Percentiles rank a stretch among this genome's conserved stretches.
Conservation (phyloP, 2,888 invertebrate genomes). For the Chrysopilus asiliformis region DNA sequence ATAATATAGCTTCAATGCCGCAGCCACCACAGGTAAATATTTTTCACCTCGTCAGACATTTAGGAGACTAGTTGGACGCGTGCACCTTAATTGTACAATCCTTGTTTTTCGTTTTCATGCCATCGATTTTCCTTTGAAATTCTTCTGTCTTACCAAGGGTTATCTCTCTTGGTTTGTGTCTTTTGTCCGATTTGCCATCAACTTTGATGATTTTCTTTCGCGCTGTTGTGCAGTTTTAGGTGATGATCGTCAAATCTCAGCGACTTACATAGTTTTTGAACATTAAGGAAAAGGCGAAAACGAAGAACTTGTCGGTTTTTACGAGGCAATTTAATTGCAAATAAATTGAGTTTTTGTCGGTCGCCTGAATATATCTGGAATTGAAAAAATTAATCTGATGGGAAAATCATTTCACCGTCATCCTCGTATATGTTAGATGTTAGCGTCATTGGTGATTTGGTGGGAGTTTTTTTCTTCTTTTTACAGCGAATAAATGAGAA, state of each 20-base stretch:
- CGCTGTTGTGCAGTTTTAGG: not conserved
- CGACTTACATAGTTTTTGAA: no score
- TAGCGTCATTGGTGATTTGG: no score
- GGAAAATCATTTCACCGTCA: not conserved
- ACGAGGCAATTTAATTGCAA: constrained; percentile 32
- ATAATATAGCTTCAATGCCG: not conserved
- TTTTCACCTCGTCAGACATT: no score
- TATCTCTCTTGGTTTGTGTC: not conserved
- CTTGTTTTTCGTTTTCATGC: not conserved
- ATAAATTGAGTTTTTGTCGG: constrained; percentile 29
- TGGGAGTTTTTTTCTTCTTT: no score
- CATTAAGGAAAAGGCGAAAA: not conserved
- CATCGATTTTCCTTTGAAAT: no score
- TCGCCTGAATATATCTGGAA: not conserved
- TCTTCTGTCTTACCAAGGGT: not conserved
- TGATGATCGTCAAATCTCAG: not conserved
- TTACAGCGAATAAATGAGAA: no score
- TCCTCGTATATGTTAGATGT: no score
- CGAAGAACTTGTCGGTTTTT: constrained; percentile 10
- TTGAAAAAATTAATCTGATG: not conserved
- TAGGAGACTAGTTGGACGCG: no score
- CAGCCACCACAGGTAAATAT: no score
- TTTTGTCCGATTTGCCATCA: not conserved
- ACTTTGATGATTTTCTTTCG: not conserved
- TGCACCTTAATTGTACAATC: no score